Percentiles rank a stretch among this genome's conserved stretches.
Conservation (phyloP, 2,113 vertebrate species). For the Bostrychus sinensis region DNA sequence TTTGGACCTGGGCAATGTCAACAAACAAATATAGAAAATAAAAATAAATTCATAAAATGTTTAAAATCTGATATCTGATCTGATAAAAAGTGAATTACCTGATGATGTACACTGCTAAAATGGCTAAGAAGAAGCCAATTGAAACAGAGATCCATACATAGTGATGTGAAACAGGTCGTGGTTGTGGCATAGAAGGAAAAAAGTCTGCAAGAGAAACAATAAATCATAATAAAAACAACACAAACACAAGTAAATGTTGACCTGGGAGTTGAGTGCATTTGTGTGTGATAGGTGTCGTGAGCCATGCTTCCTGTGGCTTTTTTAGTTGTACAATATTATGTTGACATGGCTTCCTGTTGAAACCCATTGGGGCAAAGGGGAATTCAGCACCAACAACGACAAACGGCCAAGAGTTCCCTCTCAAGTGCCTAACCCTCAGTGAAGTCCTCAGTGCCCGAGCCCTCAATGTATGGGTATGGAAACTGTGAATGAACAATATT, state of each 20-base stretch:
- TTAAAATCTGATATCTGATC: too few relatives aligned
- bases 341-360: slow-evolving; percentile 62
- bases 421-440: slow-evolving; percentile 17
- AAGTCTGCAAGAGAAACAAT: slow-evolving; percentile 32
- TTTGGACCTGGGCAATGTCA: slow-evolving; percentile 23
- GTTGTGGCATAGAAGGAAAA: rapidly evolving
- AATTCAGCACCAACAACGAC: slow-evolving; percentile 27
- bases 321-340: slow-evolving; percentile 49
- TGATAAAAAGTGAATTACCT: slow-evolving; percentile 37
- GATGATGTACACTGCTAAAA: slow-evolving; percentile 50
- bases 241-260: background rate
- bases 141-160: slow-evolving; percentile 53
- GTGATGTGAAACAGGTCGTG: background rate
- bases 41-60: background rate
- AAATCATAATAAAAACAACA: background rate
- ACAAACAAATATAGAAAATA: background rate
- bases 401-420: slow-evolving; percentile 24
- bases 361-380: slow-evolving; percentile 33
- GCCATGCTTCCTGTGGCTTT: slow-evolving; percentile 56
- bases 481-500: background rate
- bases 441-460: slow-evolving; percentile 1
- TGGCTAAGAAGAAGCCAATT: slow-evolving; percentile 43
- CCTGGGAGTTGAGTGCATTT: background rate
- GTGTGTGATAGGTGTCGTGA: slow-evolving; percentile 36
- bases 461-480: background rate